phyloP scores from a whole-genome alignment of 1,140 invertebrate genomes.

The Planococcus citri region DNA sequence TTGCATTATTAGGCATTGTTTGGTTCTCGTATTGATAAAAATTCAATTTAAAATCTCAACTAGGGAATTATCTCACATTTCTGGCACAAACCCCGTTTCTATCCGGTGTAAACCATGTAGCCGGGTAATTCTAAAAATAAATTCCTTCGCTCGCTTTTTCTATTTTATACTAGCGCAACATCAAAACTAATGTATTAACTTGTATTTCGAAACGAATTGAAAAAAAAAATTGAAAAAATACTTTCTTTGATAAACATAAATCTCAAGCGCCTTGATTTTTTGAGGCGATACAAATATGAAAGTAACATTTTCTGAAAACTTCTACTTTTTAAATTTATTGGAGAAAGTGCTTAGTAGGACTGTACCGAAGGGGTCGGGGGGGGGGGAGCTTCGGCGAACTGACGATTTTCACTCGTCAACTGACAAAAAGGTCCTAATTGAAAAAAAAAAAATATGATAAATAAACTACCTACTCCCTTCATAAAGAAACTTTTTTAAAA shows the following conservation, averaged over 20 bases:
- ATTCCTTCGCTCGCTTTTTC: background rate
- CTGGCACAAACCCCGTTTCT: conserved; percentile 8
- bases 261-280: background rate
- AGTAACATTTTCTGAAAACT: too few relatives aligned
- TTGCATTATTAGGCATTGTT: too few relatives aligned
- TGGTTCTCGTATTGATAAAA: too few relatives aligned
- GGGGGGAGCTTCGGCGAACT: too few relatives aligned
- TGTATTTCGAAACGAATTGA: background rate
- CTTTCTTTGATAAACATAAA: background rate
- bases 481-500: too few relatives aligned
- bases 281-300: too few relatives aligned
- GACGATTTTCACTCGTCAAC: too few relatives aligned
- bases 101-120: conserved; percentile 12
- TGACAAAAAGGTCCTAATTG: too few relatives aligned
- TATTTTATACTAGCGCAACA: background rate
- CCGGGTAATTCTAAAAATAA: conserved; percentile 13
- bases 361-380: too few relatives aligned
- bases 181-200: background rate
- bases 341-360: too few relatives aligned
- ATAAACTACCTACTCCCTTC: too few relatives aligned
- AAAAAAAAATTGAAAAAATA: background rate
- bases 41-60: background rate
- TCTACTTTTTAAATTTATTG: background rate
- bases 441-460: too few relatives aligned
- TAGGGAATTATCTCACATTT: conserved; percentile 13